Percentiles rank a stretch among this genome's conserved stretches.
phyloP scores from a whole-genome alignment of 2,797 vertebrate genomes.

The Rallus crepitans region DNA sequence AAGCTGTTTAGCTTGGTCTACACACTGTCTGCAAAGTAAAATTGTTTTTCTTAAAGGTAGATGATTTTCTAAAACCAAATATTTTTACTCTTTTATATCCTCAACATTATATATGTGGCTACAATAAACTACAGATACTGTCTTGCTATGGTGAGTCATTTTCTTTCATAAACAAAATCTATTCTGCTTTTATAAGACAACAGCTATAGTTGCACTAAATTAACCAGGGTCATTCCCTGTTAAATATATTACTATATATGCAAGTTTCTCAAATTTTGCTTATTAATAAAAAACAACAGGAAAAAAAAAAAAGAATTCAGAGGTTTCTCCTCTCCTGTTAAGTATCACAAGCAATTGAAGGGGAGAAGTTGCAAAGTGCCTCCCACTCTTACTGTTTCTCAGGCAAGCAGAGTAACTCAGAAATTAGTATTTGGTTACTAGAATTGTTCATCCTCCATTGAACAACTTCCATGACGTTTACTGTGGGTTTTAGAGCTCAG shows the following conservation, averaged over 20 bases:
- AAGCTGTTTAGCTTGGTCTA: background rate
- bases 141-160: background rate
- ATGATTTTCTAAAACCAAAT: background rate
- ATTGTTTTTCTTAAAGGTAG: background rate
- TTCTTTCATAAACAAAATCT: background rate
- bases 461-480: constrained; percentile 58
- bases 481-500: constrained; percentile 62
- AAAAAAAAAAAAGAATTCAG: background rate
- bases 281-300: background rate
- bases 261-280: background rate
- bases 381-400: background rate
- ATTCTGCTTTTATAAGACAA: background rate
- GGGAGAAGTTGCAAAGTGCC: background rate
- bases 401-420: constrained; percentile 22
- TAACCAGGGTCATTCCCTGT: background rate
- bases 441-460: constrained; percentile 37
- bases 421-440: constrained; percentile 34
- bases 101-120: background rate
- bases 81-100: background rate
- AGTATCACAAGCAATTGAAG: background rate
- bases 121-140: background rate
- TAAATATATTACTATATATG: background rate
- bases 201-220: background rate
- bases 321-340: background rate
- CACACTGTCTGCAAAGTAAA: background rate